Conservation (phyloP, 2,888 invertebrate species). For the Melinaea menophilus region DNA sequence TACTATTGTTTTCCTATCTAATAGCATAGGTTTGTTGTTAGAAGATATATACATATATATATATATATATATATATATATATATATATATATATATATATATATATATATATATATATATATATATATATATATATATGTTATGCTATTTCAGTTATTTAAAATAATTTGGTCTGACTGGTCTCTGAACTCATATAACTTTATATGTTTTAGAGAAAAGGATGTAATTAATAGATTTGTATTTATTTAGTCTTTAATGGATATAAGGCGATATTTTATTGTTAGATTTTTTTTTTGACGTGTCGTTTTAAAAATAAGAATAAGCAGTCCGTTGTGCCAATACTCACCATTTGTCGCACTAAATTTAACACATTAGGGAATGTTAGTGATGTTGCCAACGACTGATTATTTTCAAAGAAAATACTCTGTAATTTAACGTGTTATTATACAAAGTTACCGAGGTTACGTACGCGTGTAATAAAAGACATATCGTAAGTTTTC, state of each 20-base stretch:
- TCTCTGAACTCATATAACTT: no score
- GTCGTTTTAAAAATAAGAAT: slow-evolving; percentile 32
- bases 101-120: no score
- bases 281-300: slow-evolving; percentile 18
- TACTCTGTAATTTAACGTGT: slow-evolving; percentile 25
- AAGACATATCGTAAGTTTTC: slow-evolving; percentile 62
- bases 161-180: no score
- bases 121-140: no score
- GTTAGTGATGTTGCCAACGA: slow-evolving; percentile 41
- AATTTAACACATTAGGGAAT: slow-evolving; percentile 38
- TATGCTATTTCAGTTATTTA: no score
- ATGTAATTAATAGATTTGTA: background rate
- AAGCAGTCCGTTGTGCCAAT: slow-evolving; percentile 41
- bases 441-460: slow-evolving; percentile 9
- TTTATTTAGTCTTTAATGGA: background rate
- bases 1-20: no score
- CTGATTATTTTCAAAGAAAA: slow-evolving; percentile 29
- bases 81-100: no score
- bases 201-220: no score
- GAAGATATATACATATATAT: no score
- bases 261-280: slow-evolving; percentile 4
- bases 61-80: no score
- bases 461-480: slow-evolving; percentile 30
- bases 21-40: no score
- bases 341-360: slow-evolving; percentile 39